Conservation (phyloP, 1,140 invertebrate genomes). For the Procambarus clarkii region DNA sequence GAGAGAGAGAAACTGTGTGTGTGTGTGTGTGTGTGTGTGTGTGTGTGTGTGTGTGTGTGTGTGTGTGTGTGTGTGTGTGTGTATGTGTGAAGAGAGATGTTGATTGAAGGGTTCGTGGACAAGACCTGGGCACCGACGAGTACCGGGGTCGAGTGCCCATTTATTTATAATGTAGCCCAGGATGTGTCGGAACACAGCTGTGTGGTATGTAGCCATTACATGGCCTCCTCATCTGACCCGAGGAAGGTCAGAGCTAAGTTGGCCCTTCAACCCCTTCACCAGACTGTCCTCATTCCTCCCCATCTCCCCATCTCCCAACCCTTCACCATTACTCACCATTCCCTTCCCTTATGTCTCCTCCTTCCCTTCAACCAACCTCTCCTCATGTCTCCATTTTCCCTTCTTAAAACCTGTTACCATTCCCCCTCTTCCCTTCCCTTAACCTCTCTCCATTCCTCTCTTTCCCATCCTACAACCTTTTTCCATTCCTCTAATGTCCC, state of each 20-base stretch:
- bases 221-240: no score
- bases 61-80: conserved; percentile 3
- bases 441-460: neutral
- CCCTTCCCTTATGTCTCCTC: no score
- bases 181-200: no score
- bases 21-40: neutral
- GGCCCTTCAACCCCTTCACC: neutral
- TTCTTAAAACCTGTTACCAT: neutral
- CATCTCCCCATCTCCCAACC: neutral
- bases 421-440: neutral
- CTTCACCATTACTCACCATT: no score
- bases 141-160: no score
- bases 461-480: neutral
- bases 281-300: neutral
- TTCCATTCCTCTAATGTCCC: neutral
- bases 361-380: neutral
- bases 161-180: no score
- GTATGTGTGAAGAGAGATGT: no score
- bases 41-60: conserved; percentile 25
- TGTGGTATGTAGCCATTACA: no score
- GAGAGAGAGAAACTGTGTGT: no score
- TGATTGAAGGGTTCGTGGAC: no score
- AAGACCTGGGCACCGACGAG: no score
- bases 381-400: neutral
- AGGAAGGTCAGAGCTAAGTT: no score